A percentile compares a stretch with the other conserved stretches of the same genome.
Conservation (phyloP, 2,113 vertebrate genomes). For the Campylorhamphus procurvoides region DNA sequence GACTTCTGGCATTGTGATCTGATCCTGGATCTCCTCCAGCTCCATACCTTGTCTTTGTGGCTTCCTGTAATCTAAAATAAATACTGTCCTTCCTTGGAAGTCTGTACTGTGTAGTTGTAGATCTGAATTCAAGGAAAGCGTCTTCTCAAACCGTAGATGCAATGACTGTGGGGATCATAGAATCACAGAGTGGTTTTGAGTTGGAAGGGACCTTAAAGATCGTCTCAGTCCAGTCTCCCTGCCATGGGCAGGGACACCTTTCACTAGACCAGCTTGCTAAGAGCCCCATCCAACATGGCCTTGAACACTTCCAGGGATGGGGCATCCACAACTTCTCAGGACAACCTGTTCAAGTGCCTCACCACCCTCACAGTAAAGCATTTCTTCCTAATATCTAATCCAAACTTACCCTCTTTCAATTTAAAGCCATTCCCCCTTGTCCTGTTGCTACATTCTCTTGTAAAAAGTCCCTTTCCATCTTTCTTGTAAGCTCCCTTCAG, state of each 20-base stretch:
- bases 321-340: background rate
- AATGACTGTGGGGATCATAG: background rate
- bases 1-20: background rate
- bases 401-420: background rate
- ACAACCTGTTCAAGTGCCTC: background rate
- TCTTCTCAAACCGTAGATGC: background rate
- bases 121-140: background rate
- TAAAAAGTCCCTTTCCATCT: background rate
- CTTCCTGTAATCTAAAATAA: background rate
- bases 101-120: accelerated
- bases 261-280: background rate
- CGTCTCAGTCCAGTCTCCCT: background rate
- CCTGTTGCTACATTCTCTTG: background rate
- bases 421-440: background rate
- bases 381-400: background rate
- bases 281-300: background rate
- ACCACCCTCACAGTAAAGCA: background rate
- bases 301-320: background rate
- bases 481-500: background rate
- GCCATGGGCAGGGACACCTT: background rate
- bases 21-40: background rate
- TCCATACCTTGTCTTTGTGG: background rate
- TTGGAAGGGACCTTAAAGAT: background rate
- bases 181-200: background rate
- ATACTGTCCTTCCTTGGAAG: background rate